A percentile compares a stretch with the other conserved stretches of the same genome.
Conservation (phyloP, 2,113 vertebrate genomes). For the Sturnus vulgaris region DNA sequence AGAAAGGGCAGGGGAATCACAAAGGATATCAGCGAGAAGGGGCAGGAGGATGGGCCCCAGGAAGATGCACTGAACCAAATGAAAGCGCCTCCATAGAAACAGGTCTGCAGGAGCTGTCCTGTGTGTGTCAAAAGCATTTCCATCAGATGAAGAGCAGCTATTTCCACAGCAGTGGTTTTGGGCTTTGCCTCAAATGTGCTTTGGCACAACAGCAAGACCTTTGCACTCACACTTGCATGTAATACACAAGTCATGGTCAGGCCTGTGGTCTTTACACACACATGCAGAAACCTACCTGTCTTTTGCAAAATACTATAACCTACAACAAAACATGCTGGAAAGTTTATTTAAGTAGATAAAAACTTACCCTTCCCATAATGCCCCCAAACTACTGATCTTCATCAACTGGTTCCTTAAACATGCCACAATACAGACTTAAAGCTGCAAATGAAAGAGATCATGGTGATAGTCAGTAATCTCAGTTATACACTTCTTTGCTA, state of each 20-base stretch:
- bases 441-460: background rate
- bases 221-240: background rate
- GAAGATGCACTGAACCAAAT: background rate
- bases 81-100: background rate
- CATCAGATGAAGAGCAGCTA: background rate
- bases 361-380: background rate
- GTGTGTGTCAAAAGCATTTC: background rate
- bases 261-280: background rate
- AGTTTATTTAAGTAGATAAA: slow-evolving; percentile 3
- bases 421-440: slow-evolving; percentile 21
- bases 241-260: background rate
- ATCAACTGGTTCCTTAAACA: slow-evolving; percentile 16
- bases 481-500: slow-evolving; percentile 10
- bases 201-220: background rate
- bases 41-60: background rate
- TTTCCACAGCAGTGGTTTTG: background rate
- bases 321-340: background rate
- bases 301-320: background rate
- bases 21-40: background rate
- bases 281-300: background rate
- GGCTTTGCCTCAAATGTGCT: background rate
- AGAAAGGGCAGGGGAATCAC: background rate
- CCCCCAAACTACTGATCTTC: background rate
- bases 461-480: background rate
- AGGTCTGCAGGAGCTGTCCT: background rate